These are phyloP conservation scores for Patiria miniata DNA, from an alignment of 35 echinoderm and acorn worm species.

Conservation along the genomic window DNA sequence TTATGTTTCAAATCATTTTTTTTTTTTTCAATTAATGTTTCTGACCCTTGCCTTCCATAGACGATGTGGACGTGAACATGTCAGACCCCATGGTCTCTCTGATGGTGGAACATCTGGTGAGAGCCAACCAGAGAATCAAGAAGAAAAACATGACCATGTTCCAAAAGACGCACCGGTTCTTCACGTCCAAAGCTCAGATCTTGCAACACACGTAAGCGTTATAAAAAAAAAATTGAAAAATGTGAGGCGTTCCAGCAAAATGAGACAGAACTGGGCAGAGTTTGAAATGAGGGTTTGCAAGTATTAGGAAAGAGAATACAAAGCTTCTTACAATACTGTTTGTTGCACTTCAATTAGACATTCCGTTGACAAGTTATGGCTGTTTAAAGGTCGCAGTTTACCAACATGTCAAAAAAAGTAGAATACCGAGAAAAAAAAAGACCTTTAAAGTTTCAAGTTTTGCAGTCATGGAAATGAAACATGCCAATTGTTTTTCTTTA, in stretches of 20 bases:
- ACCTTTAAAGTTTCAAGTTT: too few relatives aligned
- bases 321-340: neutral
- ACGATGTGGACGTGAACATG: conserved; percentile 15
- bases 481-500: too few relatives aligned
- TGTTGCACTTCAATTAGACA: neutral
- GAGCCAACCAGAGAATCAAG: conserved; percentile 6
- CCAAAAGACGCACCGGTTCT: neutral
- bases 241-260: neutral
- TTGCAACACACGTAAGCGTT: conserved; percentile 12
- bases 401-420: neutral
- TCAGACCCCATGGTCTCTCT: conserved; percentile 11
- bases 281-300: too few relatives aligned
- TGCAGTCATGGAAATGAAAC: too few relatives aligned
- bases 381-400: too few relatives aligned
- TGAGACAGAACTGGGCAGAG: too few relatives aligned
- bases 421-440: neutral
- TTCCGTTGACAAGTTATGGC: too few relatives aligned
- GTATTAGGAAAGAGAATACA: too few relatives aligned
- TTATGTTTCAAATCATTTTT: too few relatives aligned
- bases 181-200: neutral
- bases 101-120: conserved; percentile 28
- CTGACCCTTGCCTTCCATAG: neutral
- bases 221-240: neutral
- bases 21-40: too few relatives aligned
- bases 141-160: conserved; percentile 15